Evolutionary conservation across 2,888 invertebrate species (phyloP).

Genomic region (Drosophila rellima): DNA sequence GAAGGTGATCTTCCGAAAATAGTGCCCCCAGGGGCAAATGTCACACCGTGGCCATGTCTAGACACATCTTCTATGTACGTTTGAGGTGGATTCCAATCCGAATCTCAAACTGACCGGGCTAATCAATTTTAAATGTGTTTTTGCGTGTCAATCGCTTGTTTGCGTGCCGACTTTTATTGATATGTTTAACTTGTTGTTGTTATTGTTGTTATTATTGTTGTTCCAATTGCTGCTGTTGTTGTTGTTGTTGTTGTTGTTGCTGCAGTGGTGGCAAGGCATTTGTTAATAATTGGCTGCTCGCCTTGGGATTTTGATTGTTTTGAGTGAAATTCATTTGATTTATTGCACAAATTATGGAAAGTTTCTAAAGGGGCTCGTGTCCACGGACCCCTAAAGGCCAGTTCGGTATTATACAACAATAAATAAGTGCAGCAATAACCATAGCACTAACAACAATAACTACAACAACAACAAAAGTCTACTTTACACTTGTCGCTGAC

Average conservation of each 20-base stretch:
- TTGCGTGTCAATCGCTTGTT: slow-evolving; percentile 82
- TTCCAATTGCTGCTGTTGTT: slow-evolving; percentile 3
- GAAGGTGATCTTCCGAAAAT: slow-evolving; percentile 14
- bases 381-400: slow-evolving; percentile 25
- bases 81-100: slow-evolving; percentile 41
- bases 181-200: slow-evolving; percentile 66
- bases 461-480: slow-evolving; percentile 35
- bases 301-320: slow-evolving; percentile 71
- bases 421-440: slow-evolving; percentile 35
- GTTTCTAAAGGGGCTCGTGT: slow-evolving; percentile 49
- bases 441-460: slow-evolving; percentile 17
- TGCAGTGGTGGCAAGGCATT: slow-evolving; percentile 55
- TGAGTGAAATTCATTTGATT: slow-evolving; percentile 80
- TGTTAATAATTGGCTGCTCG: slow-evolving; percentile 72
- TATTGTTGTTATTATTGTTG: slow-evolving; percentile 35
- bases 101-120: slow-evolving; percentile 54
- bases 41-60: slow-evolving; percentile 73
- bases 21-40: slow-evolving; percentile 68
- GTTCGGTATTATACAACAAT: slow-evolving; percentile 59
- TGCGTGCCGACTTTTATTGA: slow-evolving; percentile 80
- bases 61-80: slow-evolving; percentile 70
- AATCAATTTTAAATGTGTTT: slow-evolving; percentile 82
- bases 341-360: slow-evolving; percentile 78
- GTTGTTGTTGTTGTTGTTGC: slow-evolving; percentile 25
- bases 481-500: slow-evolving; percentile 77